Percentiles rank a stretch among this genome's conserved stretches.
Conservation (phyloP, 2,888 invertebrate species). For the Ceriagrion tenellum region DNA sequence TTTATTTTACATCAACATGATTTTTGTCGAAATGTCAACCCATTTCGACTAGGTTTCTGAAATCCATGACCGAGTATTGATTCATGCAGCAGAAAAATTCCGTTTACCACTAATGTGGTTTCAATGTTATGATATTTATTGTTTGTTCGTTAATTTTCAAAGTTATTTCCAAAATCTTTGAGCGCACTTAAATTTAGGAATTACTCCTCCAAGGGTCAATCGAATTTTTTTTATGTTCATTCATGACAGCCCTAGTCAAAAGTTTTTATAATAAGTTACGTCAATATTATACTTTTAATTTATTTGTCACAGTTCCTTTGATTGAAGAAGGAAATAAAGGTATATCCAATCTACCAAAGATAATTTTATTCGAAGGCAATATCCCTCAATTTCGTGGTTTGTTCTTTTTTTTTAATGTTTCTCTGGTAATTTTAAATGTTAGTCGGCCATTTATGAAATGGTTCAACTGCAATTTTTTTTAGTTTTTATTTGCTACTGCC, state of each 20-base stretch:
- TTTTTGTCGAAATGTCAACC: background rate
- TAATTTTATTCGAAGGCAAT: conserved; percentile 62
- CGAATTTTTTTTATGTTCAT: conserved; percentile 41
- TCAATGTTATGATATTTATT: conserved; percentile 2
- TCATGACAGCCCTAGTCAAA: conserved; percentile 66
- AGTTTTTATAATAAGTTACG: conserved; percentile 62
- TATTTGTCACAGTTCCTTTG: conserved; percentile 58
- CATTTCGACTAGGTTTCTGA: too few relatives aligned
- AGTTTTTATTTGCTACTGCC: conserved; percentile 44
- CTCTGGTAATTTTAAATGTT: conserved; percentile 31
- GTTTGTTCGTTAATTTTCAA: conserved; percentile 43
- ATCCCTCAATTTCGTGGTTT: conserved; percentile 62
- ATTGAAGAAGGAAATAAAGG: conserved; percentile 66
- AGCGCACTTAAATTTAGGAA: conserved; percentile 12
- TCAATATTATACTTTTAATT: conserved; percentile 62
- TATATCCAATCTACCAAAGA: conserved; percentile 63
- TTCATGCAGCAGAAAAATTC: background rate
- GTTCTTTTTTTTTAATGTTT: conserved; percentile 33
- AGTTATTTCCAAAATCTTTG: conserved; percentile 16
- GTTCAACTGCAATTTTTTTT: background rate
- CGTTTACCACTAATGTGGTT: background rate
- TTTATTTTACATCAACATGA: background rate
- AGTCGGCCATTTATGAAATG: conserved; percentile 58
- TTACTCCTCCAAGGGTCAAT: conserved; percentile 46
- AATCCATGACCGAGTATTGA: background rate